Evolutionary conservation across 2,797 vertebrate genomes (phyloP).

Genomic region (Manis javanica): DNA sequence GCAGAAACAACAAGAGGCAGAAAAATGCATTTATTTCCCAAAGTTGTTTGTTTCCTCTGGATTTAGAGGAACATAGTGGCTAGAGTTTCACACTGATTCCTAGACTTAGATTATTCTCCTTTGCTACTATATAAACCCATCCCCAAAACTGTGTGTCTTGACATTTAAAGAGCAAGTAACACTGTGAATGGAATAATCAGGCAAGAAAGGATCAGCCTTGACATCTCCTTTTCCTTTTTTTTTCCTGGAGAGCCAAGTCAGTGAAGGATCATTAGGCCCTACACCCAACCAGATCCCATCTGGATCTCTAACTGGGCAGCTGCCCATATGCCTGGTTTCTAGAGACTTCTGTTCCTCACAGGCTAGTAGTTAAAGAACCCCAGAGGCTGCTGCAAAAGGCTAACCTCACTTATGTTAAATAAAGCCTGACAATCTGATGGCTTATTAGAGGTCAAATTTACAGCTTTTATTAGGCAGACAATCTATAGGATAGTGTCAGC

Average conservation of each 20-base stretch:
- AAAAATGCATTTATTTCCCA: neutral
- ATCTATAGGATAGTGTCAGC: neutral
- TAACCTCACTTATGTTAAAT: neutral
- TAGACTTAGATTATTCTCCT: neutral
- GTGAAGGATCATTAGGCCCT: accelerated
- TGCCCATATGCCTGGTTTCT: neutral
- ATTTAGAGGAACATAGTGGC: neutral
- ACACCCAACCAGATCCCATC: accelerated
- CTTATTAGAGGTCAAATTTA: neutral
- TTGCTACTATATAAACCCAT: neutral
- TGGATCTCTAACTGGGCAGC: neutral
- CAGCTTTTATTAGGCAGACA: neutral
- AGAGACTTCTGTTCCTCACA: neutral
- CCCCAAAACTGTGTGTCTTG: neutral
- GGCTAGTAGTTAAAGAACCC: neutral
- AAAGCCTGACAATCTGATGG: neutral
- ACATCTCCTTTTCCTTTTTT: too few relatives aligned
- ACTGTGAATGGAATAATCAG: neutral
- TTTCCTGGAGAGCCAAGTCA: neutral
- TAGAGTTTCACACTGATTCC: neutral
- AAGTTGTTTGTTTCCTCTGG: neutral
- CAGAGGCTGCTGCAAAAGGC: neutral
- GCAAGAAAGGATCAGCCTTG: neutral
- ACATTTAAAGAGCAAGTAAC: neutral
- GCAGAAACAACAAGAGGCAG: neutral